Conservation (phyloP, 2,797 vertebrate genomes). For the Alosa sapidissima region DNA sequence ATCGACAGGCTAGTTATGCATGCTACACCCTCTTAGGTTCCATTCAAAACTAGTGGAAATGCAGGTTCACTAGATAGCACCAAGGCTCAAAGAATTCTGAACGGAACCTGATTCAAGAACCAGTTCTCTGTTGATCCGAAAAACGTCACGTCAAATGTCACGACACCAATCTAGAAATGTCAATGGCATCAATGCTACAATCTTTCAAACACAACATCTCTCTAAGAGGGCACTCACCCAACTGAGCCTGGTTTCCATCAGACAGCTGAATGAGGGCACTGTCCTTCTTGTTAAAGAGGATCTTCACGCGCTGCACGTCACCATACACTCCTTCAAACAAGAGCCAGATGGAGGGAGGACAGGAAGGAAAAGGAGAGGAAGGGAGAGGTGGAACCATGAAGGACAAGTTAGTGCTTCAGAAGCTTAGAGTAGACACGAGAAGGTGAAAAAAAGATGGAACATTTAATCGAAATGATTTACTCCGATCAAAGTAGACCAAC, state of each 20-base stretch:
- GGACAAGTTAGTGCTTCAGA: conserved; percentile 79
- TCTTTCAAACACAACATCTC: not conserved
- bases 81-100: too few species aligned
- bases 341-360: conserved; percentile 66
- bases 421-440: conserved; percentile 77
- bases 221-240: conserved; percentile 78
- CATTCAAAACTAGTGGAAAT: too few species aligned
- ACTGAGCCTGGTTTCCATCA: conserved; percentile 95
- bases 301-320: conserved; percentile 99
- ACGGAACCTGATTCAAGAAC: too few species aligned
- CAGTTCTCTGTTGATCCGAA: not conserved
- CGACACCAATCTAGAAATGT: not conserved
- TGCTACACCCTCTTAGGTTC: too few species aligned
- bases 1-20: too few species aligned
- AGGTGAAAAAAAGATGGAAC: conserved; percentile 75
- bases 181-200: not conserved
- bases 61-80: too few species aligned
- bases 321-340: conserved; percentile 92
- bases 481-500: conserved; percentile 71
- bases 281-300: conserved; percentile 99
- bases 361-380: conserved; percentile 63
- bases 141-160: too few species aligned
- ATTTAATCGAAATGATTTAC: conserved; percentile 82
- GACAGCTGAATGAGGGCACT: conserved; percentile 97
- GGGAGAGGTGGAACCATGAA: conserved; percentile 69